phyloP scores from a whole-genome alignment of 2,113 vertebrate species.

The Natator depressus region DNA sequence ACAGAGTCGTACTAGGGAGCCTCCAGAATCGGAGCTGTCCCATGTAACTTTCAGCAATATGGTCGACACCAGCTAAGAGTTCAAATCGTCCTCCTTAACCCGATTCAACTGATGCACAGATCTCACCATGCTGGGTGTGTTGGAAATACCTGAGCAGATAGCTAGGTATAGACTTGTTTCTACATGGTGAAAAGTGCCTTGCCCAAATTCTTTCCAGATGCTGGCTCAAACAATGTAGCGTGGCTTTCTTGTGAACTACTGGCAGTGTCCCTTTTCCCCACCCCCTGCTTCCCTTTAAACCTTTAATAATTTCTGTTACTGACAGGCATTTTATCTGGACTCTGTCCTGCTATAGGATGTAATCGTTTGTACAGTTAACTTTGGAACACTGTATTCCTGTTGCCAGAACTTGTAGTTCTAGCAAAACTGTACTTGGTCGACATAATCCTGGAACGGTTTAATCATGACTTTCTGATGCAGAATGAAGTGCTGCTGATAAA shows the following conservation, averaged over 20 bases:
- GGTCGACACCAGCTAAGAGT: not conserved
- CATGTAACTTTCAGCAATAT: not conserved
- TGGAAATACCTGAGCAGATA: not conserved
- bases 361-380: not conserved
- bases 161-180: not conserved
- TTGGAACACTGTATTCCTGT: conserved; percentile 20
- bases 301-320: not conserved
- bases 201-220: not conserved
- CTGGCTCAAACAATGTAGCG: not conserved
- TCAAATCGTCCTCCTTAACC: too few relatives aligned
- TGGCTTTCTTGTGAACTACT: not conserved
- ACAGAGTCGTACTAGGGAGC: not conserved
- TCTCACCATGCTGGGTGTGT: not conserved
- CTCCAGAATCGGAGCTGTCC: not conserved
- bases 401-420: not conserved
- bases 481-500: not conserved
- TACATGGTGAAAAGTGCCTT: not conserved
- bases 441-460: not conserved
- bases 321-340: not conserved
- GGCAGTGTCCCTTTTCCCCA: not conserved
- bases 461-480: not conserved
- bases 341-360: conserved; percentile 22
- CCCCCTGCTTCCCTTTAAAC: not conserved
- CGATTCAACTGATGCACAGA: not conserved
- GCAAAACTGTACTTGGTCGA: not conserved